Percentiles rank a stretch among this genome's conserved stretches.
phyloP scores from a whole-genome alignment of 1,140 invertebrate species.

The Achroia grisella region DNA sequence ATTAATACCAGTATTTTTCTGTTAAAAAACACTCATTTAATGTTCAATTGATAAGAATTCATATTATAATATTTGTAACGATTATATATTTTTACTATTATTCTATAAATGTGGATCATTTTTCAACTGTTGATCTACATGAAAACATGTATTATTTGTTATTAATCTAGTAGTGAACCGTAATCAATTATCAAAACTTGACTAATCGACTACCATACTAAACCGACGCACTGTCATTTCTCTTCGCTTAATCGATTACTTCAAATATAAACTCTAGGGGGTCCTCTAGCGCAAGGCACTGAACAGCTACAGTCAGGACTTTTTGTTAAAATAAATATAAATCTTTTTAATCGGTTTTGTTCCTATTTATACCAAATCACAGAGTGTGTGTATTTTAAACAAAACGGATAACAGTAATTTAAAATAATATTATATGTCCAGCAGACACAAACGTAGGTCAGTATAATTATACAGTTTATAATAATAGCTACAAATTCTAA shows the following conservation, averaged over 20 bases:
- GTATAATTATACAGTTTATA: no score
- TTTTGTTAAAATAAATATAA: conserved; percentile 51
- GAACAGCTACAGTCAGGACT: conserved; percentile 31
- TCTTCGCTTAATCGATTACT: conserved; percentile 70
- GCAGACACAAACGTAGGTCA: no score
- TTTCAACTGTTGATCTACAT: conserved; percentile 28
- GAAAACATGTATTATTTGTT: conserved; percentile 43
- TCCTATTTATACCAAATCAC: neutral
- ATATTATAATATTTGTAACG: no score
- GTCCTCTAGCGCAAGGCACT: conserved; percentile 42
- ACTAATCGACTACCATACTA: conserved; percentile 56
- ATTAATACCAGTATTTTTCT: no score
- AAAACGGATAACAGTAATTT: neutral
- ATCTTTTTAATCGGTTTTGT: conserved; percentile 29
- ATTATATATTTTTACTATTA: neutral
- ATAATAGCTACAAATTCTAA: neutral
- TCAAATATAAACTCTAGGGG: conserved; percentile 63
- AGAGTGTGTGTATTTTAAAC: neutral
- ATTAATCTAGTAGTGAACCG: conserved; percentile 64
- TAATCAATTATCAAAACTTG: conserved; percentile 69
- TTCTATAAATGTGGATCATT: conserved; percentile 18
- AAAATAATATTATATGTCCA: no score
- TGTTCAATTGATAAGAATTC: no score
- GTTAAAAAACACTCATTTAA: no score
- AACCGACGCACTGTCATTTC: conserved; percentile 68